Conservation (phyloP, 1,140 invertebrate species). For the Rhyzopertha dominica region DNA sequence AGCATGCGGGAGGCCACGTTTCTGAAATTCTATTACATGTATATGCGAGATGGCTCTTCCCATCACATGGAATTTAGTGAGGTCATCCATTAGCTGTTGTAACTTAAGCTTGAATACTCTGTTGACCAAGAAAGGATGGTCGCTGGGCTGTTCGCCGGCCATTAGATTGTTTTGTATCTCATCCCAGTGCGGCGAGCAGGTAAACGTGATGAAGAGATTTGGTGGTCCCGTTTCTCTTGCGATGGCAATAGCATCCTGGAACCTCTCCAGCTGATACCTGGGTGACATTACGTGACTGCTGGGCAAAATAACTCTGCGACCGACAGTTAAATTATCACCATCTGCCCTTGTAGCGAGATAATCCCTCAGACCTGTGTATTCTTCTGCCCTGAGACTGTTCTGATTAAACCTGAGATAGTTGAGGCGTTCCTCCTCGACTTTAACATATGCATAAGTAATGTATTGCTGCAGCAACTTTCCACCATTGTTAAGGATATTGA, state of each 20-base stretch:
- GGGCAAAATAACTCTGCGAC: neutral
- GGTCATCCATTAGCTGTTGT: too few relatives aligned
- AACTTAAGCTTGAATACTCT: too few relatives aligned
- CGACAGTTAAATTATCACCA: neutral
- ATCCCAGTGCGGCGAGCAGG: too few relatives aligned
- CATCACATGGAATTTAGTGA: too few relatives aligned
- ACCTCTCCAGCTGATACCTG: slow-evolving; percentile 2
- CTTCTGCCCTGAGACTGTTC: neutral
- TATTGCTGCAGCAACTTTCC: slow-evolving; percentile 1
- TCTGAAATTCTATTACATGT: too few relatives aligned
- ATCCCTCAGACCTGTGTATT: neutral
- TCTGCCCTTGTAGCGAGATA: slow-evolving; percentile 1
- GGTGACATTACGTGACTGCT: neutral
- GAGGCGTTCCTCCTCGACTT: slow-evolving; percentile 4
- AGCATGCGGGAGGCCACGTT: too few relatives aligned
- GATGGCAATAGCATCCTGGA: slow-evolving; percentile 3
- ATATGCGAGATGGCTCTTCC: too few relatives aligned
- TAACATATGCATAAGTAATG: neutral
- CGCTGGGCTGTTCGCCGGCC: too few relatives aligned
- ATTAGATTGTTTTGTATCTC: too few relatives aligned
- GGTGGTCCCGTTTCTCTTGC: neutral
- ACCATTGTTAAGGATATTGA: slow-evolving; percentile 1
- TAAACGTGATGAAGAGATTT: too few relatives aligned
- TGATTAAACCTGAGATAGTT: neutral
- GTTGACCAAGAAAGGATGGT: too few relatives aligned